phyloP scores from a whole-genome alignment of 2,797 vertebrate genomes.

The Sus cebifrons region DNA sequence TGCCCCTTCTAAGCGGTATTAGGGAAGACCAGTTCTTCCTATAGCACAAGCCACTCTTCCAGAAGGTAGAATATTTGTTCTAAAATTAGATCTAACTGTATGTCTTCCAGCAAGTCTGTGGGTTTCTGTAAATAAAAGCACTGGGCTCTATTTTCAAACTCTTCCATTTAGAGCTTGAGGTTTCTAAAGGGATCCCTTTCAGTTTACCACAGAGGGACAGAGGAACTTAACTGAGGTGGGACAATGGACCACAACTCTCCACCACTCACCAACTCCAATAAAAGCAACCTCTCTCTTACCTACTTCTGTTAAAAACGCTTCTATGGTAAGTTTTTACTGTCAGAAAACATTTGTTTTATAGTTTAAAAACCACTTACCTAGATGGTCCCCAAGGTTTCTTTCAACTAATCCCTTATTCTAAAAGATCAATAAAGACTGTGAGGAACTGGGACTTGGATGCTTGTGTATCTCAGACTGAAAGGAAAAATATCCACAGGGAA shows the following conservation, averaged over 20 bases:
- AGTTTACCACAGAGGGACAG: background rate
- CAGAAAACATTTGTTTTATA: background rate
- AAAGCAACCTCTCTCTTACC: background rate
- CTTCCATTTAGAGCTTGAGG: background rate
- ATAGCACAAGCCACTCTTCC: background rate
- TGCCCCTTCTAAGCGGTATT: background rate
- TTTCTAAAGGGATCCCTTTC: background rate
- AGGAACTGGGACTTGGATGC: background rate
- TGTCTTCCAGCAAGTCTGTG: background rate
- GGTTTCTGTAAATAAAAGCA: constrained; percentile 1
- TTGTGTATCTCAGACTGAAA: background rate
- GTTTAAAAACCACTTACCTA: constrained; percentile 50
- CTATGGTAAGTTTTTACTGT: constrained; percentile 36
- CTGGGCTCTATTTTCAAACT: background rate
- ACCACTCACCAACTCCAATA: background rate
- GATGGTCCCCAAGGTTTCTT: background rate
- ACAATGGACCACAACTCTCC: background rate
- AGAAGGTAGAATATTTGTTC: background rate
- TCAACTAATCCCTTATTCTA: background rate
- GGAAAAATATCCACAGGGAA: constrained; percentile 5
- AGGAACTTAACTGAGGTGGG: background rate
- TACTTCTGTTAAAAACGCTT: background rate
- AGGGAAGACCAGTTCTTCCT: background rate
- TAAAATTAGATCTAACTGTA: constrained; percentile 4
- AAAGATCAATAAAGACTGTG: background rate